Evolutionary conservation across 2,797 vertebrate genomes (phyloP).

Genomic region (Anolis apletophallus): DNA sequence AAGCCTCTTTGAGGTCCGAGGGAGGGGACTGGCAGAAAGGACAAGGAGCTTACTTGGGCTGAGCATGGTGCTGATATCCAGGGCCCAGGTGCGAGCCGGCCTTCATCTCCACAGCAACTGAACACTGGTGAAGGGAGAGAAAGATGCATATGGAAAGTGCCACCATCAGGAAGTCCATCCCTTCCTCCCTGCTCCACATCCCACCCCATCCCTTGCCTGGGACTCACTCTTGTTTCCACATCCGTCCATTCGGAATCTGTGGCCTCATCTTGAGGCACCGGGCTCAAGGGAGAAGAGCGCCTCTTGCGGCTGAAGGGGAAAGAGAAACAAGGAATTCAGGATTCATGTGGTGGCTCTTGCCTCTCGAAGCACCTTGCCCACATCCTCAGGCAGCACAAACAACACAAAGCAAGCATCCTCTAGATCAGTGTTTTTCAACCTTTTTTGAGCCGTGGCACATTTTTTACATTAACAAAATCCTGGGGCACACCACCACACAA

Average conservation of each 20-base stretch:
- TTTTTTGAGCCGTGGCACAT: too few species aligned
- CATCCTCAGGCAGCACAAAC: too few species aligned
- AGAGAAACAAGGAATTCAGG: neutral
- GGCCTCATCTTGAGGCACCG: slow-evolving; percentile 62
- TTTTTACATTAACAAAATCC: too few species aligned
- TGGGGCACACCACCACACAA: too few species aligned
- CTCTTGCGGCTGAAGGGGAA: slow-evolving; percentile 75
- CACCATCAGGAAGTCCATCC: neutral
- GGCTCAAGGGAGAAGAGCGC: slow-evolving; percentile 70
- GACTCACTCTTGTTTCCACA: slow-evolving; percentile 91
- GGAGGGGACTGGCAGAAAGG: neutral
- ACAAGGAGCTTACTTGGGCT: slow-evolving; percentile 85
- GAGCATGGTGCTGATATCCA: slow-evolving; percentile 88
- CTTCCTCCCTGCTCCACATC: neutral
- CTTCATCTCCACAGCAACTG: slow-evolving; percentile 92
- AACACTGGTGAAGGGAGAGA: slow-evolving; percentile 81
- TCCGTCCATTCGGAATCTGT: slow-evolving; percentile 89
- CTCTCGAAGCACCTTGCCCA: too few species aligned
- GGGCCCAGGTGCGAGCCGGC: slow-evolving; percentile 92
- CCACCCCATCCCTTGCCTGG: neutral
- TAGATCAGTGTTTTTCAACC: too few species aligned
- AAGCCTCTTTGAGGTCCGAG: neutral
- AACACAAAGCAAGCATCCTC: too few species aligned
- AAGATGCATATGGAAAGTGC: neutral
- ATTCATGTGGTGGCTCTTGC: too few species aligned